phyloP scores from a whole-genome alignment of 2,113 vertebrate genomes.

The Myiozetetes cayanensis region DNA sequence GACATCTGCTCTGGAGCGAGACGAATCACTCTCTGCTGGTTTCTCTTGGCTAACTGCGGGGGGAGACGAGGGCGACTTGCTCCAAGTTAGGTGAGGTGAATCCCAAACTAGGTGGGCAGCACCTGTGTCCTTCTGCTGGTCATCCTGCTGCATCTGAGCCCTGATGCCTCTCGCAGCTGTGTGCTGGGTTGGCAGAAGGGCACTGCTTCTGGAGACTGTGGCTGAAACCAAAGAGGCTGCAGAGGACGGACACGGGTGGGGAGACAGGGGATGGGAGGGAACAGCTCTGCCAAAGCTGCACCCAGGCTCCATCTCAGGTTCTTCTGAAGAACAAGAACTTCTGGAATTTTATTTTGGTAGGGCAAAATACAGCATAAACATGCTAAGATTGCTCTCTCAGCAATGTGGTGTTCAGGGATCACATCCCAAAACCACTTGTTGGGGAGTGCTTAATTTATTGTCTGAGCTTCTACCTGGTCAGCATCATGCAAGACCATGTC shows the following conservation, averaged over 20 bases:
- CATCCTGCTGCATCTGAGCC: rapidly evolving
- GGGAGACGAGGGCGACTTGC: background rate
- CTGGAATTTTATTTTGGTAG: background rate
- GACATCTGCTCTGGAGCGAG: constrained; percentile 38
- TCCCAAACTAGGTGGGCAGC: background rate
- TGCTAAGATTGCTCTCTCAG: background rate
- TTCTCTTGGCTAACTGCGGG: rapidly evolving
- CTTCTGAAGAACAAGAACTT: background rate
- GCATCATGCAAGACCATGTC: background rate
- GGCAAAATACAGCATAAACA: background rate
- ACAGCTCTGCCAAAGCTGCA: background rate
- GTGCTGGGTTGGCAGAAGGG: background rate
- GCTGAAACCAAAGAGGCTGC: background rate
- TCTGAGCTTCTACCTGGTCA: background rate
- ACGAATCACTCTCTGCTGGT: background rate
- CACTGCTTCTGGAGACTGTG: background rate
- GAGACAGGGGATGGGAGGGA: background rate
- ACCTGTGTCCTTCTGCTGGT: background rate
- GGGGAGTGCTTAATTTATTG: background rate
- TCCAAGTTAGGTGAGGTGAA: background rate
- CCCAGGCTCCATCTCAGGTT: background rate
- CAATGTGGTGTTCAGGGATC: background rate
- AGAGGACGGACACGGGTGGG: rapidly evolving
- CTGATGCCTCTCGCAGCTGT: rapidly evolving
- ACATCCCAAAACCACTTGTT: background rate